phyloP scores from a whole-genome alignment of 2,888 invertebrate species.

The Thalpophila matura region DNA sequence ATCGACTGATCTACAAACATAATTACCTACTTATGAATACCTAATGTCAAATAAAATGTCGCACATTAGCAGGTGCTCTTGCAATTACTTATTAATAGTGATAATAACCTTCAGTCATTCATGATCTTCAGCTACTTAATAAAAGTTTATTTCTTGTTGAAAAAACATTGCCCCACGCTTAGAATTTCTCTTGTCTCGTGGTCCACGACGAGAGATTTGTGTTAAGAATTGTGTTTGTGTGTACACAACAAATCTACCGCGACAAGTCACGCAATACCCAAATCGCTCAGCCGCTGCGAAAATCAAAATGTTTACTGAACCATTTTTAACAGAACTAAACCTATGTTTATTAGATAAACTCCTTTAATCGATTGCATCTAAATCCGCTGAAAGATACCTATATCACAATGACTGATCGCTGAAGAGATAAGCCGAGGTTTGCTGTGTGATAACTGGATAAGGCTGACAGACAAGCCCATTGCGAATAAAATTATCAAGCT shows the following conservation, averaged over 20 bases:
- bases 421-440: not conserved
- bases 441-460: slow-evolving; percentile 10
- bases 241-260: too few relatives aligned
- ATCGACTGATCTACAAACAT: slow-evolving; percentile 1
- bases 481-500: not conserved
- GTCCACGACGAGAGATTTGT: too few relatives aligned
- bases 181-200: too few relatives aligned
- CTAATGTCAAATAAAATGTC: not conserved
- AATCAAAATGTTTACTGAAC: too few relatives aligned
- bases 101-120: not conserved
- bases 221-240: too few relatives aligned
- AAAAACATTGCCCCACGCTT: too few relatives aligned
- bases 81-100: not conserved
- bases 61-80: not conserved
- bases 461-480: not conserved
- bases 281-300: too few relatives aligned
- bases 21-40: slow-evolving; percentile 2
- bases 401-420: not conserved
- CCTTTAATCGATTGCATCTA: too few relatives aligned
- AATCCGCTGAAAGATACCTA: not conserved
- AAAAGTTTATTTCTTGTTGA: too few relatives aligned
- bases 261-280: too few relatives aligned
- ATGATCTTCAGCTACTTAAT: not conserved
- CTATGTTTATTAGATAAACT: too few relatives aligned
- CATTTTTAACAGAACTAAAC: too few relatives aligned